These are phyloP conservation scores for Halictus ligatus DNA, from an alignment of 2,888 invertebrate species.

Conservation along the genomic window DNA sequence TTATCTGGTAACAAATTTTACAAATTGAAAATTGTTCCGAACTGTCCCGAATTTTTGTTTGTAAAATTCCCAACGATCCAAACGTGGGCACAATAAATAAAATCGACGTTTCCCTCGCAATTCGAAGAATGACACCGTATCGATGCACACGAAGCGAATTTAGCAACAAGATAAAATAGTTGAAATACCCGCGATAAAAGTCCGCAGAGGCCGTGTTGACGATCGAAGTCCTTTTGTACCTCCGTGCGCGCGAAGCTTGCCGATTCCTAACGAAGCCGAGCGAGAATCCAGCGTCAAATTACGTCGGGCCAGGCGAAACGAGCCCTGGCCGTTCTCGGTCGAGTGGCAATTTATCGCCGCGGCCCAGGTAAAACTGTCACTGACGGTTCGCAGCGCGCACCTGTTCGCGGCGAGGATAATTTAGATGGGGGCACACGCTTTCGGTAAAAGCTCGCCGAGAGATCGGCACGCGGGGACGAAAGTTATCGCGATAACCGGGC, in stretches of 20 bases:
- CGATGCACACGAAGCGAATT: too few relatives aligned
- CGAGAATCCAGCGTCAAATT: not conserved
- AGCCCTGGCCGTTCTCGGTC: not conserved
- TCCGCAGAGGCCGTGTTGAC: not conserved
- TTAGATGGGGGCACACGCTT: slow-evolving; percentile 30
- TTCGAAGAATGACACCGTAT: too few relatives aligned
- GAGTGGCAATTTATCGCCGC: slow-evolving; percentile 33
- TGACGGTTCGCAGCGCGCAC: slow-evolving; percentile 25
- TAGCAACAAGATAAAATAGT: not conserved
- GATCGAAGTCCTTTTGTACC: not conserved
- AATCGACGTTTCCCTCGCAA: too few relatives aligned
- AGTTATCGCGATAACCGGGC: slow-evolving; percentile 56
- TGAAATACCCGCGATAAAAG: not conserved
- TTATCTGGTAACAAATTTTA: too few relatives aligned
- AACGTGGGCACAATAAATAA: too few relatives aligned
- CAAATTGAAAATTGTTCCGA: too few relatives aligned
- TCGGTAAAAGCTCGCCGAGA: slow-evolving; percentile 36
- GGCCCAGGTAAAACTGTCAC: slow-evolving; percentile 34
- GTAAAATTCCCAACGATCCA: too few relatives aligned
- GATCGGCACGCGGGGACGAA: slow-evolving; percentile 32
- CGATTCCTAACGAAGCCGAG: not conserved
- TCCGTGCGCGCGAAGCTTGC: not conserved
- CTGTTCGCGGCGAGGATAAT: slow-evolving; percentile 41
- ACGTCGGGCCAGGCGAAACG: not conserved
- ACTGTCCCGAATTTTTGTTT: too few relatives aligned